These are phyloP conservation scores for Hyaena hyaena DNA, from an alignment of 2,113 vertebrate species.

Conservation along the genomic window DNA sequence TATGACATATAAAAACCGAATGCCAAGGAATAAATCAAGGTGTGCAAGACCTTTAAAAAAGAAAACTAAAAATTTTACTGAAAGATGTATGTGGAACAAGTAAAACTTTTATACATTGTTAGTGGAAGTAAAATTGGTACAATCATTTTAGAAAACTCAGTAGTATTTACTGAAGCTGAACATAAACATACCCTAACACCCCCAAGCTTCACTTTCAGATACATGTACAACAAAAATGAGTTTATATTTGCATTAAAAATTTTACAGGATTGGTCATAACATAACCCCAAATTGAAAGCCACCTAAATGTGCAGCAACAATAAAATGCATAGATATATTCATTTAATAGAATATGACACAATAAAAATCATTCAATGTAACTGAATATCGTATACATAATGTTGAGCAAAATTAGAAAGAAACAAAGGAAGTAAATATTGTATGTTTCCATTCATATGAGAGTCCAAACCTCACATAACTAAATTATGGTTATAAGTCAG, in stretches of 20 bases:
- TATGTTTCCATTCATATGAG: background rate
- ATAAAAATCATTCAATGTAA: background rate
- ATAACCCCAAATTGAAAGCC: background rate
- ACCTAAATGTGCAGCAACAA: background rate
- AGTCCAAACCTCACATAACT: background rate
- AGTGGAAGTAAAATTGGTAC: background rate
- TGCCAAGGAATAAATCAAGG: conserved; percentile 34
- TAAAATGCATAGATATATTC: background rate
- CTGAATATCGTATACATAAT: background rate
- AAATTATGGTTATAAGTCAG: background rate
- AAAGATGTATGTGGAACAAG: conserved; percentile 9
- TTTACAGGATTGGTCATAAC: background rate
- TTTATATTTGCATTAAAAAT: conserved; percentile 30
- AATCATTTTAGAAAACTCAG: background rate
- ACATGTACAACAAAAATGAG: background rate
- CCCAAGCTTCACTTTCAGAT: background rate
- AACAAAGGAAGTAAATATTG: background rate
- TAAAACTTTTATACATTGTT: background rate
- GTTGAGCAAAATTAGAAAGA: background rate
- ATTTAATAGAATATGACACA: background rate
- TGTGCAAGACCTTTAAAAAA: background rate
- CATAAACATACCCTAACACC: background rate
- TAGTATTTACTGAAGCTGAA: background rate
- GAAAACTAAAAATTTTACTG: background rate
- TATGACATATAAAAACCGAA: background rate